These are phyloP conservation scores for Acleris literana DNA, from an alignment of 2,888 invertebrate species.

Conservation along the genomic window DNA sequence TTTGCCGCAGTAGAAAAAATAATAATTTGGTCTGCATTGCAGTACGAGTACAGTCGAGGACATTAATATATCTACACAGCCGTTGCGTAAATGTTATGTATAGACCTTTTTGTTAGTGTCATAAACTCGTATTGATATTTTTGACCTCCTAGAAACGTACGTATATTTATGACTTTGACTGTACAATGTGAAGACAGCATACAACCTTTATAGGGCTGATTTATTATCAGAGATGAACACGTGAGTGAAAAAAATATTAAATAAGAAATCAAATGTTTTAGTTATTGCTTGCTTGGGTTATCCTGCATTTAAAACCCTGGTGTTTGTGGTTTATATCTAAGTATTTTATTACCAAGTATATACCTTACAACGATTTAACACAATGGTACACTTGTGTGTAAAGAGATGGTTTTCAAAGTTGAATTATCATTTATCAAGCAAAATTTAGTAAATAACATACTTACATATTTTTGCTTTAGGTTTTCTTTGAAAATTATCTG, in stretches of 20 bases:
- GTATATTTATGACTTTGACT: too few species aligned
- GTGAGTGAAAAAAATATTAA: slow-evolving; percentile 3
- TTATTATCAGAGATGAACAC: neutral
- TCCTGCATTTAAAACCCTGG: slow-evolving; percentile 6
- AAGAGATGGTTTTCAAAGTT: neutral
- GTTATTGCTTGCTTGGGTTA: slow-evolving; percentile 17
- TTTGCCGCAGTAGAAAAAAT: slow-evolving; percentile 9
- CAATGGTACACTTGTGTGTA: too few species aligned
- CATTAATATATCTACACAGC: too few species aligned
- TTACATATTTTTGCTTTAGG: neutral
- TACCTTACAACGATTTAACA: too few species aligned
- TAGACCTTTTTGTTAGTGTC: too few species aligned
- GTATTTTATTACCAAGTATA: too few species aligned
- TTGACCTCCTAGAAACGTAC: too few species aligned
- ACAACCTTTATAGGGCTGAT: slow-evolving; percentile 4
- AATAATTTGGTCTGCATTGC: slow-evolving; percentile 17
- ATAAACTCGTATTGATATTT: too few species aligned
- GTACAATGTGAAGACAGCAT: slow-evolving; percentile 6
- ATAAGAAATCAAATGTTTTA: slow-evolving; percentile 5
- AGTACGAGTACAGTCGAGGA: neutral
- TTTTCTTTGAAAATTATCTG: neutral
- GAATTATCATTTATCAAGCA: neutral
- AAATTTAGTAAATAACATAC: neutral
- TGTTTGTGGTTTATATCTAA: slow-evolving; percentile 6
- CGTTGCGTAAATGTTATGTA: too few species aligned